Evolutionary conservation across 2,113 vertebrate species (phyloP).

Genomic region (Ploceus nigricollis): DNA sequence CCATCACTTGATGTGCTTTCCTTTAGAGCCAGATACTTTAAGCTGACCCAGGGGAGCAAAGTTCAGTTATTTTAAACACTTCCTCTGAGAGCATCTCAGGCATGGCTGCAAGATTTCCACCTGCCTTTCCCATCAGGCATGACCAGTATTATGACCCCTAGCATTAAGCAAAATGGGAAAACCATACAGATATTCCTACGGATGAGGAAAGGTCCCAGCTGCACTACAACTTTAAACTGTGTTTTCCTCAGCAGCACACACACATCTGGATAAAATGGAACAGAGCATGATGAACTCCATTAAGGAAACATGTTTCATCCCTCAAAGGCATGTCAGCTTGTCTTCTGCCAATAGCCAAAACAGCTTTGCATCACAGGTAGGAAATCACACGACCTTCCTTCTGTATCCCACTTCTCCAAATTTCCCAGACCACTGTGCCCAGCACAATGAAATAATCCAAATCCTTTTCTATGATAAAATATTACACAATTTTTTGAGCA

Average conservation of each 20-base stretch:
- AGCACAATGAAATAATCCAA: not conserved
- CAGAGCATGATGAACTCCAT: not conserved
- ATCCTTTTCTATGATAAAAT: not conserved
- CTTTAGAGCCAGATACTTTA: not conserved
- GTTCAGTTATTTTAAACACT: conserved; percentile 44
- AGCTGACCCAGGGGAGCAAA: not conserved
- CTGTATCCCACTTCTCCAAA: not conserved
- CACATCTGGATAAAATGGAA: not conserved
- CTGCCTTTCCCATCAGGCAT: conserved; percentile 23
- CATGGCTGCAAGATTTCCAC: not conserved
- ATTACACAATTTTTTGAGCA: not conserved
- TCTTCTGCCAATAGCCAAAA: not conserved
- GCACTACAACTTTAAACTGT: not conserved
- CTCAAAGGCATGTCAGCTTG: not conserved
- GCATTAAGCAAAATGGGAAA: not conserved
- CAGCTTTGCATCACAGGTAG: not conserved
- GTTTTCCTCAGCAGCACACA: not conserved
- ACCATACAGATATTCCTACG: not conserved
- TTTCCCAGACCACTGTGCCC: not conserved
- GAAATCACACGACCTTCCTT: not conserved
- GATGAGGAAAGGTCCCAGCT: not conserved
- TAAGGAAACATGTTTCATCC: not conserved
- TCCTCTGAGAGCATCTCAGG: conserved; percentile 21
- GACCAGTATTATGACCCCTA: not conserved
- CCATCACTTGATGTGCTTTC: not conserved